Evolutionary conservation across 2,888 invertebrate genomes (phyloP), one percentile per base, ranked within the genome.

Genomic region (Campopleginae sp.): DNA sequence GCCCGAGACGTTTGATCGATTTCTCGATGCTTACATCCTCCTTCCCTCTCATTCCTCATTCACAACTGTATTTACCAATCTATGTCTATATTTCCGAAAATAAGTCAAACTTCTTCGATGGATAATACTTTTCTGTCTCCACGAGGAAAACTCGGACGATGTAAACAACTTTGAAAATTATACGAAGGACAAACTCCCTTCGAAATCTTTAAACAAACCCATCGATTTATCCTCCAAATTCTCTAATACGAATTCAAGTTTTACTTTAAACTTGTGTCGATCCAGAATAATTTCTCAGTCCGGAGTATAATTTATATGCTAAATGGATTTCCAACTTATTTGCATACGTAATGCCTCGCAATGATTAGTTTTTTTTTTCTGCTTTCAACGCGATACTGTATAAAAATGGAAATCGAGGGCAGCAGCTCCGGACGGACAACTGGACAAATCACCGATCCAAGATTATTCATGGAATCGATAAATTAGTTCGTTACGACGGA

Each of bases 1-100:
- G 31, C 38, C 46, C 44, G 74, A 71, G 61, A 80, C 85, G 80
- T 82, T 85, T 82, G 82, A 82, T 85, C 82, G 85, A 80, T 85
- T 85, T 82, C 82, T 66, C 44, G 38, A 70, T 78, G 48, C 61
- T 38, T 48, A 17, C 31, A 51, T 17, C 48, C 46, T 51, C 48
- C 44, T 33, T 38, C 8, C 38, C 38, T 27, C 48, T 31, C 51
- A 17, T 23, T n/a, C 54, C 51, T 44, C 23, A 46, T 33, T 44
- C 58, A 70, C 58, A 31, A 27, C 42, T 68, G 7, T 38, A 38
- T 31, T 14, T 23, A 63, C 27, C n/a, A 5, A 6, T 68, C 6
- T 65, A 7, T 42, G n/a, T 6, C 31, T 61, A 48, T 19, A 33
- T 38, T 12, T 31, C 19, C 17, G 1, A 10, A 6, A 54, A 42